Conservation (phyloP, 2,888 invertebrate genomes). For the Monochamus alternatus region DNA sequence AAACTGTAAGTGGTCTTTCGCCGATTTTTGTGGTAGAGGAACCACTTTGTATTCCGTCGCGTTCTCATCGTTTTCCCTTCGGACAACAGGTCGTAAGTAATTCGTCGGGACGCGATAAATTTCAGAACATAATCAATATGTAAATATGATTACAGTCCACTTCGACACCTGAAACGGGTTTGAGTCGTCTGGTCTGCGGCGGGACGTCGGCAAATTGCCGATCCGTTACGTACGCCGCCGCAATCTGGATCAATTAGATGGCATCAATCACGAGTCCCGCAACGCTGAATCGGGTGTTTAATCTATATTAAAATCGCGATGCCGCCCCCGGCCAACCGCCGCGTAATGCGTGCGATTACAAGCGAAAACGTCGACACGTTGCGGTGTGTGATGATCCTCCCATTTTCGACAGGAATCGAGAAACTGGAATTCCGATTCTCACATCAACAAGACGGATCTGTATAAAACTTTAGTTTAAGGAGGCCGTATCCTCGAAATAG, state of each 20-base stretch:
- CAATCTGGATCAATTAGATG: slow-evolving; percentile 58
- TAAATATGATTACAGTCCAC: slow-evolving; percentile 50
- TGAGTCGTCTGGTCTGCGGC: slow-evolving; percentile 40
- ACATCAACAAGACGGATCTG: too few relatives aligned
- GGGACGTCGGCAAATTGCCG: slow-evolving; percentile 41
- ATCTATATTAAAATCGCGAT: slow-evolving; percentile 61
- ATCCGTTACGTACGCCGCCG: slow-evolving; percentile 32
- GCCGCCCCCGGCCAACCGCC: neutral
- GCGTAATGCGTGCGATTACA: neutral
- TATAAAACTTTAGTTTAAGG: too few relatives aligned
- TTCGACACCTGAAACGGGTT: slow-evolving; percentile 50
- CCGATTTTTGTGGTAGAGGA: too few relatives aligned
- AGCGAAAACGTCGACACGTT: neutral
- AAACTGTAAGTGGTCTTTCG: too few relatives aligned
- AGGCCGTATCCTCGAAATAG: too few relatives aligned
- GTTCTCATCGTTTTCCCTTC: too few relatives aligned
- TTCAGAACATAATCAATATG: slow-evolving; percentile 52
- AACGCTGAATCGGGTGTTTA: slow-evolving; percentile 51
- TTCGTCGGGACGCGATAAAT: slow-evolving; percentile 38
- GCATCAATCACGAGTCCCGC: slow-evolving; percentile 59
- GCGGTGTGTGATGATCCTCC: neutral
- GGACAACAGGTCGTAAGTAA: neutral
- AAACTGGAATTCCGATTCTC: too few relatives aligned
- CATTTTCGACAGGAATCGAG: too few relatives aligned
- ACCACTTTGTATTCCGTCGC: too few relatives aligned